These are phyloP conservation scores for Ictidomys tridecemlineatus DNA, from an alignment of 2,113 vertebrate species.

Conservation along the genomic window DNA sequence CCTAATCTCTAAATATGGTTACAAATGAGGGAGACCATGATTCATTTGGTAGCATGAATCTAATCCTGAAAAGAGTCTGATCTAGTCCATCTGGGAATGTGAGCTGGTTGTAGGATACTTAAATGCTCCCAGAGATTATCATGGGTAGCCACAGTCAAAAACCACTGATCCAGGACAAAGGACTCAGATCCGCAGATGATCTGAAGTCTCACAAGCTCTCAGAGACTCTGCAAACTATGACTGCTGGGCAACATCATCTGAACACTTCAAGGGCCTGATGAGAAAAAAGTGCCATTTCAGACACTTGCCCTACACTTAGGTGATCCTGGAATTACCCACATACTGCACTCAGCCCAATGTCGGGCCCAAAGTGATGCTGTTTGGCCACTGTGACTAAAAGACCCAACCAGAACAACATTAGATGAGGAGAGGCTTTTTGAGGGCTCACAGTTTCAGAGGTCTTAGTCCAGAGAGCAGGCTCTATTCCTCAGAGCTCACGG, in stretches of 20 bases:
- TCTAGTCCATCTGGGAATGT: background rate
- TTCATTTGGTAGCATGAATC: background rate
- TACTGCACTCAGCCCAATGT: too few relatives aligned
- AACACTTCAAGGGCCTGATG: too few relatives aligned
- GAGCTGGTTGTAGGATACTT: background rate
- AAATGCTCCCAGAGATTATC: background rate
- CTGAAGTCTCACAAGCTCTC: background rate
- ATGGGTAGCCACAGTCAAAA: background rate
- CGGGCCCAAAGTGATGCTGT: background rate
- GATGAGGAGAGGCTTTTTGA: too few relatives aligned
- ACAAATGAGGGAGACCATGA: too few relatives aligned
- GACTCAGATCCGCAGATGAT: background rate
- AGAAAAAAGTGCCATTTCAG: background rate
- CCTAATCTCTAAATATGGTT: too few relatives aligned
- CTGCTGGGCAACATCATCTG: accelerated
- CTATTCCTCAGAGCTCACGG: too few relatives aligned
- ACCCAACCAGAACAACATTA: too few relatives aligned
- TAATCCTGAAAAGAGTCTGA: background rate
- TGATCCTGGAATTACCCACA: background rate
- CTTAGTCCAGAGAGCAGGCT: too few relatives aligned
- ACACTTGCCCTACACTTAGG: accelerated
- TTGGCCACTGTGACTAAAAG: too few relatives aligned
- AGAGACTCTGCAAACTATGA: background rate
- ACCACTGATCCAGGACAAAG: accelerated
- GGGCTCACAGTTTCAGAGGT: too few relatives aligned